These are phyloP conservation scores for Agapornis roseicollis DNA, from an alignment of 2,113 vertebrate genomes.

Conservation along the genomic window DNA sequence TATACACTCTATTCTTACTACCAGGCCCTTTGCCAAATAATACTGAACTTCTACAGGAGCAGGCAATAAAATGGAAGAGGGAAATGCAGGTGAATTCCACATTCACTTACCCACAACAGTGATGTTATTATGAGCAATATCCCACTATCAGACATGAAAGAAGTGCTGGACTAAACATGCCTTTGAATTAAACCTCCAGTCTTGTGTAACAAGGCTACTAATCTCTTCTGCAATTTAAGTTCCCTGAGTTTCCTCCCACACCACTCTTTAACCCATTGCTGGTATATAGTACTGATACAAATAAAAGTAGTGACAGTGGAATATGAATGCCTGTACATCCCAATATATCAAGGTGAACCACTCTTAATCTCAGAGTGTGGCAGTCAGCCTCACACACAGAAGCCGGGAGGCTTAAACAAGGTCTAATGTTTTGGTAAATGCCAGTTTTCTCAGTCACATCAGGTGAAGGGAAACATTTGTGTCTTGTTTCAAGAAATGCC, in stretches of 20 bases:
- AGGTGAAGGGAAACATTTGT: neutral
- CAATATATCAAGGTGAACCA: fast-evolving
- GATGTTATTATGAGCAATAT: neutral
- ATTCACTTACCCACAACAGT: neutral
- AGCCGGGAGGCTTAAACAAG: neutral
- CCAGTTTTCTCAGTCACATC: neutral
- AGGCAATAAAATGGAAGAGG: neutral
- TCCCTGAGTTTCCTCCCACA: neutral
- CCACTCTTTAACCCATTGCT: fast-evolving
- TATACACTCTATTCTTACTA: neutral
- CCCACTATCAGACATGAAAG: neutral
- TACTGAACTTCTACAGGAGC: neutral
- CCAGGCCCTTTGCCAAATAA: neutral
- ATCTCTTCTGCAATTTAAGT: neutral
- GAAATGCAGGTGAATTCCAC: neutral
- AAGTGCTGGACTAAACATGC: neutral
- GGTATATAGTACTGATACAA: neutral
- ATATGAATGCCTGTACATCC: fast-evolving
- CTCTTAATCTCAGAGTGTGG: neutral
- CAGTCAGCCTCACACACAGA: neutral
- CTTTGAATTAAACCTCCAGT: neutral
- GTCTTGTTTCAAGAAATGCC: neutral
- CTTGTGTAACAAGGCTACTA: neutral
- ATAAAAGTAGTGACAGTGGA: fast-evolving
- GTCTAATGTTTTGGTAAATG: neutral